These are phyloP conservation scores for Netelia inedita DNA, from an alignment of 2,888 invertebrate genomes.

Conservation along the genomic window DNA sequence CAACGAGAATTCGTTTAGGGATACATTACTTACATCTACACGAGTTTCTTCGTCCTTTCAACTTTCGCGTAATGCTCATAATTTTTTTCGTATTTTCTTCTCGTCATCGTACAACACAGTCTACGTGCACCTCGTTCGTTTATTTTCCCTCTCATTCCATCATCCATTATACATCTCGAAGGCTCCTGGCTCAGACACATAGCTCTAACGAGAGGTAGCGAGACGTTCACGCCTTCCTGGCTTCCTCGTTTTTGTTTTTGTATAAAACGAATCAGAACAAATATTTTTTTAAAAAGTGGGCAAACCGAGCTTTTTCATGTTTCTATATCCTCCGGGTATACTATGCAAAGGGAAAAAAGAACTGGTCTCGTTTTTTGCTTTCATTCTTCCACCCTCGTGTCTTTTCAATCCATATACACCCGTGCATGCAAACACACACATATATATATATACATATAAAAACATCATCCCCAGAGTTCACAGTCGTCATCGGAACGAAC, in stretches of 20 bases:
- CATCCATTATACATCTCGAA: slow-evolving; percentile 18
- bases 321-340: neutral
- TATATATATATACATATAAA: neutral
- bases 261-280: neutral
- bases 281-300: neutral
- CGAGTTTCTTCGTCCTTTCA: slow-evolving; percentile 1
- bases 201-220: slow-evolving; percentile 38
- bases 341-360: neutral
- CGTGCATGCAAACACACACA: neutral
- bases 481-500: slow-evolving; percentile 10
- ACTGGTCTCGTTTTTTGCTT: neutral
- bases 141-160: neutral
- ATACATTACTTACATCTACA: slow-evolving; percentile 26
- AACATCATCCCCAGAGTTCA: slow-evolving; percentile 1
- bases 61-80: neutral
- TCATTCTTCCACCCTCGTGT: slow-evolving; percentile 17
- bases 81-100: slow-evolving; percentile 9
- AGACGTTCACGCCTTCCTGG: slow-evolving; percentile 9
- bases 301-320: slow-evolving; percentile 15
- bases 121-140: neutral
- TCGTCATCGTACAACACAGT: neutral
- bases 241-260: slow-evolving; percentile 6
- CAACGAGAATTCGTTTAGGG: slow-evolving; percentile 14
- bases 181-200: slow-evolving; percentile 27
- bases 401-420: slow-evolving; percentile 1